Evolutionary conservation across 2,888 invertebrate species (phyloP).

Genomic region (Slavum lentiscoides): DNA sequence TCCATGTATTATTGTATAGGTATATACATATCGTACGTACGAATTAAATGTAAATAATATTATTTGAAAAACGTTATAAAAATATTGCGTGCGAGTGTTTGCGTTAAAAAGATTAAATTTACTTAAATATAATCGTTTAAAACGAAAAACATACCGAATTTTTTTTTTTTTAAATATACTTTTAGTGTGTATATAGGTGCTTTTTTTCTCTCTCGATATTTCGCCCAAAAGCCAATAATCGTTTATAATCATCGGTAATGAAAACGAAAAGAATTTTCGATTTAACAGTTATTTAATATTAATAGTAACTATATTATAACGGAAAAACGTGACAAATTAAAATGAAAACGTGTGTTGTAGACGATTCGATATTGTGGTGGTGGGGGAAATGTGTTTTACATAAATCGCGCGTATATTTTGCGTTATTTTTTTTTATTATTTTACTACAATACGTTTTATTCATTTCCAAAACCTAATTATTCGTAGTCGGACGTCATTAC

Average conservation of each 20-base stretch:
- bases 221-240: not conserved
- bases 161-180: not conserved
- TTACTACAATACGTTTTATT: not conserved
- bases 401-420: not conserved
- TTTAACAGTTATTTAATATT: not conserved
- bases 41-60: not conserved
- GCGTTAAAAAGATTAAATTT: not conserved
- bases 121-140: not conserved
- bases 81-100: not conserved
- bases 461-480: slow-evolving; percentile 22
- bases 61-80: not conserved
- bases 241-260: not conserved
- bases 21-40: not conserved
- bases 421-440: not conserved
- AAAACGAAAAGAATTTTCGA: not conserved
- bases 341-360: not conserved
- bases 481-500: slow-evolving; percentile 6
- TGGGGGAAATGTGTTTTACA: too few species aligned
- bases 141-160: not conserved
- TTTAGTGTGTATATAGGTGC: not conserved
- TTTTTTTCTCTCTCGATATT: not conserved
- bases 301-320: too few species aligned
- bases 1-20: too few species aligned
- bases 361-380: too few species aligned
- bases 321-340: too few species aligned